Conservation (phyloP, 2,888 invertebrate species). For the Lithosia quadra region DNA sequence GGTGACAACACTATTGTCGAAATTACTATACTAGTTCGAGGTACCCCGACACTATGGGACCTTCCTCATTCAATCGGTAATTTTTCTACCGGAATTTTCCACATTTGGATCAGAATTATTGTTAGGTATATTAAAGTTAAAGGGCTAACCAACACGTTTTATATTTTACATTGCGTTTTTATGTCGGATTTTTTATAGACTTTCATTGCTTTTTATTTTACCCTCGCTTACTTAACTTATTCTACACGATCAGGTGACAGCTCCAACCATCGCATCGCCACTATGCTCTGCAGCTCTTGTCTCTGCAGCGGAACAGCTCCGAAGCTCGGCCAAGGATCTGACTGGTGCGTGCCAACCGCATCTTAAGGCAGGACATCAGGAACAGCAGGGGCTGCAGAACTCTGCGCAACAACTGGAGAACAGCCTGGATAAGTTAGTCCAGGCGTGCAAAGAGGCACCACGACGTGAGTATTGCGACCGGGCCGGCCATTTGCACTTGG, state of each 20-base stretch:
- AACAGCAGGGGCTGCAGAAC: constrained; percentile 9
- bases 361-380: constrained; percentile 25
- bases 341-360: constrained; percentile 42
- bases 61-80: too few relatives aligned
- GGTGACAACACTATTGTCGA: too few relatives aligned
- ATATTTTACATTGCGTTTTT: too few relatives aligned
- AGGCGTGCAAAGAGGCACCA: constrained; percentile 5
- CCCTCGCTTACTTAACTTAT: neutral
- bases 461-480: neutral
- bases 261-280: constrained; percentile 47
- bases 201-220: too few relatives aligned
- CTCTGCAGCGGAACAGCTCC: constrained; percentile 49
- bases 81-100: too few relatives aligned
- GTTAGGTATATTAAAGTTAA: too few relatives aligned
- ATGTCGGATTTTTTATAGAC: too few relatives aligned
- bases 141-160: too few relatives aligned
- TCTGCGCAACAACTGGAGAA: constrained; percentile 35
- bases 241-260: constrained; percentile 52
- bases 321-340: constrained; percentile 43
- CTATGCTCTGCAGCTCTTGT: constrained; percentile 51
- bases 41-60: too few relatives aligned
- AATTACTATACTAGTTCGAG: too few relatives aligned
- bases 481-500: neutral
- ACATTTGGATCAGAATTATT: too few relatives aligned
- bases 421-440: neutral